These are phyloP conservation scores for Tiliacea citrago DNA, from an alignment of 2,888 invertebrate species.

Conservation along the genomic window DNA sequence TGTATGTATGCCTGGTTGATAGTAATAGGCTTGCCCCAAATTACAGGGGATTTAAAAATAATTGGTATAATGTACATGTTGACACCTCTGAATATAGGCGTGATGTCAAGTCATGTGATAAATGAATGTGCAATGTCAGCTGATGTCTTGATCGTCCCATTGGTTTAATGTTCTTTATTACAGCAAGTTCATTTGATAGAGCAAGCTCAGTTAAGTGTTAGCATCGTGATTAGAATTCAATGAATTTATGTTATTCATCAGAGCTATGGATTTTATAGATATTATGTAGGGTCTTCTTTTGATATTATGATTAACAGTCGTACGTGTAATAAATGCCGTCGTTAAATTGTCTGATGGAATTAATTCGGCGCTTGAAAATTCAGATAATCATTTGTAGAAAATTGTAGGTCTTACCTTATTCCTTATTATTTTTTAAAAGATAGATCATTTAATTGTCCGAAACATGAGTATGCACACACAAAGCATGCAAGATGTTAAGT, in stretches of 20 bases:
- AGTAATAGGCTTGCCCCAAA: neutral
- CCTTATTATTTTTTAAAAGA: too few relatives aligned
- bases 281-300: neutral
- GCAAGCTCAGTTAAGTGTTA: slow-evolving; percentile 11
- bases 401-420: neutral
- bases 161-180: neutral
- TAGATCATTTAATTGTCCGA: too few relatives aligned
- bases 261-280: slow-evolving; percentile 9
- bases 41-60: neutral
- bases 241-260: slow-evolving; percentile 37
- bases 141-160: slow-evolving; percentile 32
- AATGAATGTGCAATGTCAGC: slow-evolving; percentile 9
- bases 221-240: slow-evolving; percentile 30
- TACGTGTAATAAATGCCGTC: neutral
- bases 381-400: neutral
- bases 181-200: too few relatives aligned
- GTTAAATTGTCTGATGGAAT: neutral
- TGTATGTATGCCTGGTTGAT: neutral
- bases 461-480: too few relatives aligned
- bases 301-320: slow-evolving; percentile 7
- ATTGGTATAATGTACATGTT: neutral
- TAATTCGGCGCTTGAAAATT: neutral
- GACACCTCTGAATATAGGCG: neutral
- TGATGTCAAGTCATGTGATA: neutral
- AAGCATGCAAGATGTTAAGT: too few relatives aligned